Conservation (phyloP, 1,140 invertebrate species). For the Pristionchus pacificus region DNA sequence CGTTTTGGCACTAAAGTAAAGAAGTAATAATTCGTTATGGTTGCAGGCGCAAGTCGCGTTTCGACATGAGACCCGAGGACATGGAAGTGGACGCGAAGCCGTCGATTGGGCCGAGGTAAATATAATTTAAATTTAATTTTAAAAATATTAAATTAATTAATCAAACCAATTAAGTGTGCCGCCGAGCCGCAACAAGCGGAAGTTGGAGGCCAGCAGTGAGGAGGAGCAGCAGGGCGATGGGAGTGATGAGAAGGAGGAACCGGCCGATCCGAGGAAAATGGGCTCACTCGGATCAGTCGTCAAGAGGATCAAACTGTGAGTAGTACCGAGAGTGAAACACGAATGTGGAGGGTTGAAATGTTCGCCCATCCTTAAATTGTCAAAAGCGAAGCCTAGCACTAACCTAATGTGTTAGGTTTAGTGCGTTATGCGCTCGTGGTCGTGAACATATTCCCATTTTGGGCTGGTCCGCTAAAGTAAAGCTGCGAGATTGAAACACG, state of each 20-base stretch:
- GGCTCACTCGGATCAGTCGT: background rate
- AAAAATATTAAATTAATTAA: too few relatives aligned
- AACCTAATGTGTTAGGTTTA: too few relatives aligned
- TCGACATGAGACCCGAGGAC: background rate
- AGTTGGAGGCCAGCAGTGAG: too few relatives aligned
- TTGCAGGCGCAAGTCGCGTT: background rate
- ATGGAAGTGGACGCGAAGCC: background rate
- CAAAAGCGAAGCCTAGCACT: too few relatives aligned
- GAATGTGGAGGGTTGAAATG: too few relatives aligned
- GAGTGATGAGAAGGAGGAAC: background rate
- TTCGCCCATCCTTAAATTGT: too few relatives aligned
- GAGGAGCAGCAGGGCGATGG: background rate
- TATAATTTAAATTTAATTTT: background rate
- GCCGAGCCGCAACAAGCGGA: background rate
- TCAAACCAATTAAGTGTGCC: background rate
- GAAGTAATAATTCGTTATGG: background rate
- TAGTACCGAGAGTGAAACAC: too few relatives aligned
- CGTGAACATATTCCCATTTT: too few relatives aligned
- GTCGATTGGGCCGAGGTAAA: background rate
- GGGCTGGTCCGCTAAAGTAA: too few relatives aligned
- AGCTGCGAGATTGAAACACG: too few relatives aligned
- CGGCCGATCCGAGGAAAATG: background rate
- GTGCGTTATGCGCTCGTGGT: too few relatives aligned
- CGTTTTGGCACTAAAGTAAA: too few relatives aligned
- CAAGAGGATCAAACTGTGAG: background rate